Evolutionary conservation across 2,888 invertebrate genomes (phyloP), one percentile per base, ranked within the genome.

Genomic region (Rhorus exstirpatorius): DNA sequence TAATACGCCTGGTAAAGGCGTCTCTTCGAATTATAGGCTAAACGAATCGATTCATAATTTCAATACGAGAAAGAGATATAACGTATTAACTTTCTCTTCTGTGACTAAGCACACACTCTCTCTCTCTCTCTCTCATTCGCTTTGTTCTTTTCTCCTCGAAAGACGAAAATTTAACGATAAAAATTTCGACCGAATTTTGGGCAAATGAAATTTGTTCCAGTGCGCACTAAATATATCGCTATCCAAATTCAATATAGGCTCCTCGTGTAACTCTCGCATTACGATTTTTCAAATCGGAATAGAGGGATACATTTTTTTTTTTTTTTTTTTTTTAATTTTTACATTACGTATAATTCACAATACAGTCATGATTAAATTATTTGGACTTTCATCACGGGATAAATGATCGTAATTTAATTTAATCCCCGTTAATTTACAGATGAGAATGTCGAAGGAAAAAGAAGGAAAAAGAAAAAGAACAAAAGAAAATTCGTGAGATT

Each of bases 271-370:
- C 63, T 24, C 53, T 68, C 14, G 24, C 51, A 53, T 60, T 60
- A 68, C 35, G 38, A 79, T 63, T 71, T 70, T 71, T 60, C 60
- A 46, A 65, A 53, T 68, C 51, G 49, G 26, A 68, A 24, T 53
- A 10, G 68, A 67, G 61, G 46, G 58, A 17, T 61, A 53, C 35
- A 51, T 68, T 46, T 26, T 79, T 58, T n/a, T n/a, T n/a, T n/a
- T n/a, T n/a, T n/a, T n/a, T n/a, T n/a, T n/a, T n/a, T n/a, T n/a
- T n/a, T n/a, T n/a, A n/a, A 31, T 31, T 44, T 68, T 82, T 38
- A 74, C 72, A 70, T 65, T 74, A 75, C 68, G 74, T 68, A 74
- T 41, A 60, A 67, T 58, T 35, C 61, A 38, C 75, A 61, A 7
- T 61, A 53, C 41, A 53, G 53, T 35, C 14, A 65, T 14, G 49